A percentile compares a stretch with the other conserved stretches of the same genome.
These are phyloP conservation scores for Diorhabda carinulata DNA, from an alignment of 1,140 invertebrate species.

Conservation along the genomic window DNA sequence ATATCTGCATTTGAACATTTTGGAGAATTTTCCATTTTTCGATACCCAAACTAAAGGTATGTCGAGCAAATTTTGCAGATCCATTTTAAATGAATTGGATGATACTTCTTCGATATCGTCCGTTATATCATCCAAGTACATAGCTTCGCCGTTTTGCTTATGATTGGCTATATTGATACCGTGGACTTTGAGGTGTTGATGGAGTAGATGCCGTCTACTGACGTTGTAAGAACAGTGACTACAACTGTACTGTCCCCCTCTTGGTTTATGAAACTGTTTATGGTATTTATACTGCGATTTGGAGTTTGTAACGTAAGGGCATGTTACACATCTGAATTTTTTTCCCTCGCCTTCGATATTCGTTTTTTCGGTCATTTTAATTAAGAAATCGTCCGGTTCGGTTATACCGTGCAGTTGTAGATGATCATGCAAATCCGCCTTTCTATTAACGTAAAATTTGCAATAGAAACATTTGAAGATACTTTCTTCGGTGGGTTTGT, in stretches of 20 bases:
- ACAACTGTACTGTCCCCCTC: slow-evolving; percentile 72
- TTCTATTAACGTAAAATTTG: slow-evolving; percentile 65
- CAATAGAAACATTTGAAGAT: slow-evolving; percentile 79
- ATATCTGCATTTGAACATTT: slow-evolving; percentile 81
- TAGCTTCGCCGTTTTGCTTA: slow-evolving; percentile 40
- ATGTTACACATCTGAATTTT: slow-evolving; percentile 66
- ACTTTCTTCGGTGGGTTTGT: slow-evolving; percentile 64
- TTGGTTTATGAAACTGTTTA: slow-evolving; percentile 76
- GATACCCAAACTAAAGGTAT: slow-evolving; percentile 71
- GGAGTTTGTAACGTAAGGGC: slow-evolving; percentile 77
- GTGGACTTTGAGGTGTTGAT: slow-evolving; percentile 75
- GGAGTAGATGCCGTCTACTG: slow-evolving; percentile 70
- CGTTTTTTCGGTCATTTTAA: slow-evolving; percentile 20
- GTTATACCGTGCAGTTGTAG: slow-evolving; percentile 39
- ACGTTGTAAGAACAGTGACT: slow-evolving; percentile 78
- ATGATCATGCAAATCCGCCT: slow-evolving; percentile 45
- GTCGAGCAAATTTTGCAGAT: slow-evolving; percentile 45
- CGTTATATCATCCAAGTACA: slow-evolving; percentile 42
- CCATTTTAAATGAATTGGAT: slow-evolving; percentile 19
- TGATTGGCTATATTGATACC: slow-evolving; percentile 51
- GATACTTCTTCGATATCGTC: slow-evolving; percentile 44
- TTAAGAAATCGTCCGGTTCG: slow-evolving; percentile 36
- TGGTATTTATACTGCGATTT: slow-evolving; percentile 82
- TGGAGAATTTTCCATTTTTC: slow-evolving; percentile 65
- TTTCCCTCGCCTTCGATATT: slow-evolving; percentile 45